Percentiles rank a stretch among this genome's conserved stretches.
These are phyloP conservation scores for Bugulina stolonifera DNA, from an alignment of 2,888 invertebrate species.

Conservation along the genomic window DNA sequence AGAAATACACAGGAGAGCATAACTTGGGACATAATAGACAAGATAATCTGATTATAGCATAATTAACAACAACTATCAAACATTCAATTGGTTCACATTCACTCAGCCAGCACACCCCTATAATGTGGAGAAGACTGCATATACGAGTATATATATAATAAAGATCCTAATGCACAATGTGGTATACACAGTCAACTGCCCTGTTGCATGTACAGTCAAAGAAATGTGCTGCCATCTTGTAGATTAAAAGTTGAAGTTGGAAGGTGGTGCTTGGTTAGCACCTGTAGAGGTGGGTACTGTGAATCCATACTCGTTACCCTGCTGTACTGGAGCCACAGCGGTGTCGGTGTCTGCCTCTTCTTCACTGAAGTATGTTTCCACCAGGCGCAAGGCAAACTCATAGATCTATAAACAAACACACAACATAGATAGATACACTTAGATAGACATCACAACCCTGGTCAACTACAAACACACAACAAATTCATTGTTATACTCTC, in stretches of 20 bases:
- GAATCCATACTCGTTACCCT: background rate
- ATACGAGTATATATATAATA: no score
- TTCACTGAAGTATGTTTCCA: conserved; percentile 12
- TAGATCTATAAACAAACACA: conserved; percentile 5
- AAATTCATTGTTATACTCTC: background rate
- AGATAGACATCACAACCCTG: background rate
- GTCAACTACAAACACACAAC: background rate
- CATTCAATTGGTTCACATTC: no score
- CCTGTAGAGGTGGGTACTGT: background rate
- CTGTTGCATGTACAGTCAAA: no score
- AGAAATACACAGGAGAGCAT: no score
- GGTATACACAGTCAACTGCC: no score
- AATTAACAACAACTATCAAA: no score
- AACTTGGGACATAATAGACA: no score
- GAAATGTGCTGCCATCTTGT: no score
- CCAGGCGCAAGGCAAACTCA: background rate
- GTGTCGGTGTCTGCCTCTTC: conserved; percentile 6
- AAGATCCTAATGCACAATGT: no score
- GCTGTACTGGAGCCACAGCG: background rate
- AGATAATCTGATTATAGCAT: no score
- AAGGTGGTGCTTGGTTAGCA: background rate
- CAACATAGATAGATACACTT: background rate
- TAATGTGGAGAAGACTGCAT: no score
- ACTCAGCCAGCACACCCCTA: no score
- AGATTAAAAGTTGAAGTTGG: background rate